Evolutionary conservation across 2,797 vertebrate species (phyloP), one percentile per base, ranked within the genome.

Genomic region (Rhinogobio ventralis): DNA sequence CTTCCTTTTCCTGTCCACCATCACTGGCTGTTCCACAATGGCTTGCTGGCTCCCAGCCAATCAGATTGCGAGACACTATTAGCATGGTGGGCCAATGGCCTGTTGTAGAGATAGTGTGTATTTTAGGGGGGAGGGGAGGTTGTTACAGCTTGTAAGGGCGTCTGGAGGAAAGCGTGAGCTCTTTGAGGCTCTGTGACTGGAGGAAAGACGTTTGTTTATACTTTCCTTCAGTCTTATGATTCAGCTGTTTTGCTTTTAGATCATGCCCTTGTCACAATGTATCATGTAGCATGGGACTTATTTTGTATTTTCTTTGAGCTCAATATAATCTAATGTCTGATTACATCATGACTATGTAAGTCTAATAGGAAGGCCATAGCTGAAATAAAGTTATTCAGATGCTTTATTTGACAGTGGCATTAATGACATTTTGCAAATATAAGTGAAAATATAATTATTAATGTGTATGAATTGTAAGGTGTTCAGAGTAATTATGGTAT

Each of bases 1-100:
- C 97, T 97, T 98, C 97, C 97, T 92, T 96, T 97, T 98, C 96
- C 96, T 98, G 96, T 95, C 92, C 94, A 91, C 93, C 91, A 93
- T 91, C 91, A 93, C 93, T 92, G 93, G 94, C 92, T 92, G 94
- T 93, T 95, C 93, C 94, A 96, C 94, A 96, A 93, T 93, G 94
- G 96, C 90, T 87, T 55, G 86, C 94, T 97, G 97, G 96, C 94
- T 49, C 0, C 23, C 33, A 80, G 95, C 97, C 97, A 96, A 96
- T 96, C 95, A 95, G 95, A 95, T 96, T 95, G 91, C 30, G 46
- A 84, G 85, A 88, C 86, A 90, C 90, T 93, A 93, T 94, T 94
- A 94, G 92, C 79, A 81, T 83, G 81, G 46, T 69, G 86, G 88
- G 89, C 90, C 89, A 88, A 80, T 91, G 90, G 92, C 89, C 90